phyloP scores from a whole-genome alignment of 2,888 invertebrate genomes.

The Zhengitettix transpicula region DNA sequence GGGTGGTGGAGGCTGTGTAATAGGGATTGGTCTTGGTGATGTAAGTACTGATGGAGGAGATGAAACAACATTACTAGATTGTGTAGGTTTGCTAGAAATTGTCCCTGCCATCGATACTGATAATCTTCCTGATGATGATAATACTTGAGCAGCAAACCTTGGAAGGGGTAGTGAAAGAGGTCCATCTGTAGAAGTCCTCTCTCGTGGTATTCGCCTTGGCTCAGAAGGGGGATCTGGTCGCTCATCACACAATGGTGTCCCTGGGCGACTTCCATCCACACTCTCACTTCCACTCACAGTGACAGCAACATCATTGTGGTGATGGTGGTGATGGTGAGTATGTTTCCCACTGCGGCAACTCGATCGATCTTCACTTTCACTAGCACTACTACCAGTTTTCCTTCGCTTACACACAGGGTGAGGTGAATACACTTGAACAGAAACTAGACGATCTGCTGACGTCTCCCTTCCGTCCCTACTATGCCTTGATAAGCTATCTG shows the following conservation, averaged over 20 bases:
- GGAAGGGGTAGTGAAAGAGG: conserved; percentile 76
- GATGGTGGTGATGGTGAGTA: conserved; percentile 26
- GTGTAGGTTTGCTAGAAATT: background rate
- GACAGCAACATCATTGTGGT: conserved; percentile 23
- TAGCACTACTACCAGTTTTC: conserved; percentile 26
- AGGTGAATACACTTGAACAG: conserved; percentile 21
- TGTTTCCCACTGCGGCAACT: conserved; percentile 14
- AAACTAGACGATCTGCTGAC: conserved; percentile 6
- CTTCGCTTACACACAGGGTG: conserved; percentile 35
- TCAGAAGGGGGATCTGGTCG: conserved; percentile 65
- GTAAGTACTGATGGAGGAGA: conserved; percentile 3
- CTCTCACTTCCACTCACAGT: conserved; percentile 36
- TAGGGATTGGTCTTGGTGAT: conserved; percentile 24
- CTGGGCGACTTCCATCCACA: conserved; percentile 59
- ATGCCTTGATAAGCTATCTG: conserved; percentile 23
- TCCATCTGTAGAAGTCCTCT: conserved; percentile 41
- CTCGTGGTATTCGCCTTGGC: conserved; percentile 49
- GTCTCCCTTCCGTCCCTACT: conserved; percentile 3
- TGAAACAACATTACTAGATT: conserved; percentile 1
- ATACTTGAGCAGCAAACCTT: conserved; percentile 63
- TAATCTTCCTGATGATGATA: conserved; percentile 18
- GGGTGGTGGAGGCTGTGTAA: conserved; percentile 27
- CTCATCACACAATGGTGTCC: conserved; percentile 72
- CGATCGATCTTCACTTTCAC: conserved; percentile 13
- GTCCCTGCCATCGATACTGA: conserved; percentile 3